Evolutionary conservation across 2,797 vertebrate species (phyloP).

Genomic region (Falco concolor): DNA sequence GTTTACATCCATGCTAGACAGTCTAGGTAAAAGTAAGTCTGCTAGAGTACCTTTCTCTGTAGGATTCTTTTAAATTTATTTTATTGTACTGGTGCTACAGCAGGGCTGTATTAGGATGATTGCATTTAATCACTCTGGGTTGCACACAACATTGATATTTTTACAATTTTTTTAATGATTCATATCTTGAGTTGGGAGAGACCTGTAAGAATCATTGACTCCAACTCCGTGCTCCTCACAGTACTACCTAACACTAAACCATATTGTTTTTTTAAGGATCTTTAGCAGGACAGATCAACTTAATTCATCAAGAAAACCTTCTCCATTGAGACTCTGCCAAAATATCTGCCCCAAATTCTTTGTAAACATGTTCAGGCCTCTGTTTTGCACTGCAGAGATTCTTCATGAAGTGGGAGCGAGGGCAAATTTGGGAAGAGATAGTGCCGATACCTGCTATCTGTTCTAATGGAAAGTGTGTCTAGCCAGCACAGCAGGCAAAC

Average conservation of each 20-base stretch:
- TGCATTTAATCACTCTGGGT: background rate
- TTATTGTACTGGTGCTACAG: background rate
- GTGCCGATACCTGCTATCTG: background rate
- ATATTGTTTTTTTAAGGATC: background rate
- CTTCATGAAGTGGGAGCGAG: background rate
- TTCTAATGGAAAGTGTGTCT: background rate
- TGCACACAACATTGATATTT: background rate
- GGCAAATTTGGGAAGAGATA: background rate
- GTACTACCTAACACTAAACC: background rate
- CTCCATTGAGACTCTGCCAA: background rate
- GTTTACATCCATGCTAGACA: background rate
- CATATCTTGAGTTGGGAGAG: accelerated
- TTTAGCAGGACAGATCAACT: background rate
- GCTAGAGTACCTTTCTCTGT: background rate
- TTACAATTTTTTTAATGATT: background rate
- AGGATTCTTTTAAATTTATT: background rate
- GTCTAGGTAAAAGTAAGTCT: background rate
- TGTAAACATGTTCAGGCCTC: background rate
- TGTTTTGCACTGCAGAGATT: background rate
- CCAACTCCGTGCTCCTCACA: background rate
- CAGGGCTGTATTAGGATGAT: background rate
- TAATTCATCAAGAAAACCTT: background rate
- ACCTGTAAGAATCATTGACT: background rate
- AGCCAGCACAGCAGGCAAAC: background rate
- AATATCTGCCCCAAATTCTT: background rate